Evolutionary conservation across 2,797 vertebrate genomes (phyloP).

Genomic region (Periophthalmus magnuspinnatus): DNA sequence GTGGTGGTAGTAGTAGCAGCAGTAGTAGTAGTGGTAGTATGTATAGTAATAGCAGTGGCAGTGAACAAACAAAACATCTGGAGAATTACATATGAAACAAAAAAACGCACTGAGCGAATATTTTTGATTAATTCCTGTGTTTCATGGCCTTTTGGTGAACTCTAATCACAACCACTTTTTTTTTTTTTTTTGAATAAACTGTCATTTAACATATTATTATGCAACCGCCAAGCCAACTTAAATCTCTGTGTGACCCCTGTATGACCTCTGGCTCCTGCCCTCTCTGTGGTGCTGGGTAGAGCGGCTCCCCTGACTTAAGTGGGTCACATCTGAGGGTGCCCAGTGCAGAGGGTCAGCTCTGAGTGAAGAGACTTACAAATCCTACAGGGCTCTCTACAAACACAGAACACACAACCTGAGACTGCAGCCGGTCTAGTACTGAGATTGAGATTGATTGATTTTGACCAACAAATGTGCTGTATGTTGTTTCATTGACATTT

Average conservation of each 20-base stretch:
- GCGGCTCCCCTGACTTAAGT: slow-evolving; percentile 27
- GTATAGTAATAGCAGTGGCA: too few species aligned
- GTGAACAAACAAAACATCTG: too few species aligned
- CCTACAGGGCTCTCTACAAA: slow-evolving; percentile 44
- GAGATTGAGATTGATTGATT: too few species aligned
- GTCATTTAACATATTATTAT: neutral
- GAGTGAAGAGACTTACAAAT: slow-evolving; percentile 55
- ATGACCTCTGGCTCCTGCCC: neutral
- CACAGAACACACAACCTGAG: slow-evolving; percentile 1
- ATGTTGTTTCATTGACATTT: too few species aligned
- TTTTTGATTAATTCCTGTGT: neutral
- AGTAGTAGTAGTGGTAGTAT: too few species aligned
- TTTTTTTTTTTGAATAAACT: neutral
- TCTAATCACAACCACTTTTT: neutral
- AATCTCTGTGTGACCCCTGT: neutral
- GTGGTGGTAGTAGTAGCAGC: too few species aligned
- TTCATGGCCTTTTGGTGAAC: neutral
- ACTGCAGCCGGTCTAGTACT: slow-evolving; percentile 4
- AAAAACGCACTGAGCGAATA: too few species aligned
- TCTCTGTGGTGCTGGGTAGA: slow-evolving; percentile 7
- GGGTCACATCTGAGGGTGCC: neutral
- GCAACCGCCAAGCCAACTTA: neutral
- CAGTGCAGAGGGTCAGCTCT: slow-evolving; percentile 37
- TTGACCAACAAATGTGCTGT: too few species aligned
- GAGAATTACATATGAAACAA: neutral